These are phyloP conservation scores for Bubalus kerabau DNA, from an alignment of 2,113 vertebrate species.

Conservation along the genomic window DNA sequence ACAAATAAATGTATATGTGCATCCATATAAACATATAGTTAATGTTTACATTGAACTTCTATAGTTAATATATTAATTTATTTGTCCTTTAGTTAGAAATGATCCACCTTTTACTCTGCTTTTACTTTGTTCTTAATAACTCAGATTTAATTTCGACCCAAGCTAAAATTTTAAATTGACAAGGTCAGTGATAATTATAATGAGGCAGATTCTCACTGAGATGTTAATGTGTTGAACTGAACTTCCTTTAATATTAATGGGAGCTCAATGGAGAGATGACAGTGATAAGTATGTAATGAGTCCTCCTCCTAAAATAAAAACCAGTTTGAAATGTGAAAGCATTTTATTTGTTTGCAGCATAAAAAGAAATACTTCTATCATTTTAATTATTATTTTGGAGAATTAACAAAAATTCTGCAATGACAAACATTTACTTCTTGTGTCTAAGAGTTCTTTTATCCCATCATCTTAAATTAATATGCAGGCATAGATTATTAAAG, in stretches of 20 bases:
- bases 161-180: slow-evolving; percentile 59
- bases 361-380: background rate
- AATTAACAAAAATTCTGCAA: slow-evolving; percentile 10
- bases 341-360: slow-evolving; percentile 27
- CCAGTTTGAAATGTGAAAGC: background rate
- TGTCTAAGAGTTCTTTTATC: background rate
- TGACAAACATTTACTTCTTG: background rate
- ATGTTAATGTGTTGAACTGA: slow-evolving; percentile 60
- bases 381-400: background rate
- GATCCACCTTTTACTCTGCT: background rate
- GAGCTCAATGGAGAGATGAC: slow-evolving; percentile 40
- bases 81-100: background rate
- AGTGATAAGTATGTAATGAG: slow-evolving; percentile 52
- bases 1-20: background rate
- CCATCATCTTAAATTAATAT: background rate
- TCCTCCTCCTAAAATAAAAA: slow-evolving; percentile 28
- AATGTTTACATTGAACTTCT: background rate
- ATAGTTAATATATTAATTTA: background rate
- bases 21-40: background rate
- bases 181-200: slow-evolving; percentile 61
- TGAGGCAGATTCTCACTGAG: slow-evolving; percentile 44
- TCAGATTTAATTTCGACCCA: slow-evolving; percentile 49
- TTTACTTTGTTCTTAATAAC: slow-evolving; percentile 40
- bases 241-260: slow-evolving; percentile 66
- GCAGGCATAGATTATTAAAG: background rate